Evolutionary conservation across 2,113 vertebrate genomes (phyloP), one percentile per base, ranked within the genome.

Genomic region (Nyctereutes procyonoides): DNA sequence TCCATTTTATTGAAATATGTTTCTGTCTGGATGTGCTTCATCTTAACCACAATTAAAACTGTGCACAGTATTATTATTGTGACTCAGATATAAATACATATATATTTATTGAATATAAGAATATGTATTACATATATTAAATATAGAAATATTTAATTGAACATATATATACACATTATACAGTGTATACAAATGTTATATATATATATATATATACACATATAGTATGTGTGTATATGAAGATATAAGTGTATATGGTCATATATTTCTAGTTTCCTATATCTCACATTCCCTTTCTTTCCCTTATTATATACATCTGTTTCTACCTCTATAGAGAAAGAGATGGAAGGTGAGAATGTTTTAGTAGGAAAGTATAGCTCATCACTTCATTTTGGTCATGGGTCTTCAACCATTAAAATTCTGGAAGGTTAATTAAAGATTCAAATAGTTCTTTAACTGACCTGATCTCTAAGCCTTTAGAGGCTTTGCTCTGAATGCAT

Each of bases 11-110:
- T 93, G 51, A 90, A 2, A 77, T 51, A 55, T 77, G 0, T 55
- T 92, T 97, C 63, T 92, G 14, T 89, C 22, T 76, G 11, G 12
- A 1, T 60, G 8, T 88, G 53, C 22, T 96, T 88, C 60, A 88
- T n/a, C 38, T 77, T 71, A 84, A 77, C 26, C 53, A 93, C 4
- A 53, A 94, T 60, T 83, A 94, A 93, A 90, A 94, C 28, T 67
- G 5, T 24, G 55, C 3, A 26, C 10, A 30, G 24, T 73, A 65
- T 77, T 92, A 91, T 83, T 90, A 84, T 30, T 92, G 19, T 88
- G 63, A 83, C 17, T 84, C 55, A 92, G 22, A 38, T n/a, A 55
- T 65, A 73, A n/a, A 30, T 8, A 56, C 4, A 32, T n/a, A 88
- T n/a, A 69, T n/a, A 48, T 7, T 76, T 51, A 2, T 87, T 24